Conservation (phyloP, 2,888 invertebrate species). For the Caenorhabditis drosophilae region DNA sequence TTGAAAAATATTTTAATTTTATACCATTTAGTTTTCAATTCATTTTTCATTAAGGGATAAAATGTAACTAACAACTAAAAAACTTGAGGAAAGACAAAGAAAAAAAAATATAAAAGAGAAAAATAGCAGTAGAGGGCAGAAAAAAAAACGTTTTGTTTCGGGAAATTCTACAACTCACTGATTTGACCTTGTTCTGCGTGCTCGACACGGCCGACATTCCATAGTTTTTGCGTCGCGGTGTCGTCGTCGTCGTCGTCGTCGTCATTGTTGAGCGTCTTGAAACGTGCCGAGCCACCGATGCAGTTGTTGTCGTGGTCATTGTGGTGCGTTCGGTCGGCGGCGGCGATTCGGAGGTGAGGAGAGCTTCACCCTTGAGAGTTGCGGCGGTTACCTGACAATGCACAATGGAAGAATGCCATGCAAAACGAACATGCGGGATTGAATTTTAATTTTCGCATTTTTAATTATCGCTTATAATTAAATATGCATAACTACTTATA, state of each 20-base stretch:
- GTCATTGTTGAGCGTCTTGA: slow-evolving; percentile 6
- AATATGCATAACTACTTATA: no score
- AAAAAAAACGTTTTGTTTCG: no score
- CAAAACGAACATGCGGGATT: slow-evolving; percentile 39
- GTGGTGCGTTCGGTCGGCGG: slow-evolving; percentile 30
- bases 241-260: slow-evolving; percentile 15
- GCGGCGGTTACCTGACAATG: slow-evolving; percentile 54
- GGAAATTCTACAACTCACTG: slow-evolving; percentile 40
- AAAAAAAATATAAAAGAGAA: background rate
- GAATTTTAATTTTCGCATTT: background rate
- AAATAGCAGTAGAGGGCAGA: background rate
- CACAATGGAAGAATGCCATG: no score
- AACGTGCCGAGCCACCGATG: slow-evolving; percentile 4
- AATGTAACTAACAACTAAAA: background rate
- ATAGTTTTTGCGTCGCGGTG: slow-evolving; percentile 24
- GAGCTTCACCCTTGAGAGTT: slow-evolving; percentile 55
- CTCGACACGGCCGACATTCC: slow-evolving; percentile 7
- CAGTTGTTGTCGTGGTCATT: slow-evolving; percentile 24
- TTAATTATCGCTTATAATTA: no score
- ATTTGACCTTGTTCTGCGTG: slow-evolving; percentile 41
- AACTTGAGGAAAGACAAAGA: slow-evolving; percentile 3
- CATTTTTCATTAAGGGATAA: no score
- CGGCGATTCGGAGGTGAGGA: slow-evolving; percentile 42
- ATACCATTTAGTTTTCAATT: no score
- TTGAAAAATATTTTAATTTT: no score